A percentile compares a stretch with the other conserved stretches of the same genome.
Conservation (phyloP, 2,888 invertebrate genomes). For the Morpho achilles region DNA sequence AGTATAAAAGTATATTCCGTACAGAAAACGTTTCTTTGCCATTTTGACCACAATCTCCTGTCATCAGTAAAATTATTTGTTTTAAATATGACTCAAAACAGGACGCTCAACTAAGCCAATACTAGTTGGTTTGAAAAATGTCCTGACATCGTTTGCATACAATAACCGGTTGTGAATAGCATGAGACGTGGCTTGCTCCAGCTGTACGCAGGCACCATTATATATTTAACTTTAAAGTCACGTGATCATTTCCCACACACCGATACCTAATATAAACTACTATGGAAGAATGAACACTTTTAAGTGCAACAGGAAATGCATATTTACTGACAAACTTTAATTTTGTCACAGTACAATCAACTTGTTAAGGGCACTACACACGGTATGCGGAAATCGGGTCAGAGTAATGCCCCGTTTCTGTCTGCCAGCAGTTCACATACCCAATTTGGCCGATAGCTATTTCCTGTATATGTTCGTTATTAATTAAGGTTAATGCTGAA, state of each 20-base stretch:
- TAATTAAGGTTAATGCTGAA: no score
- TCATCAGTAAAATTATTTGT: no score
- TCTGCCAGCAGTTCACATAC: no score
- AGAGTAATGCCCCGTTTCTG: no score
- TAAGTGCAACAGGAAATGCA: conserved; percentile 25
- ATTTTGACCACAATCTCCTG: no score
- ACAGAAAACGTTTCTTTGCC: no score
- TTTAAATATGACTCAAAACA: no score
- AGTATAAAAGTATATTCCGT: no score
- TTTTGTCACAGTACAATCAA: conserved; percentile 21
- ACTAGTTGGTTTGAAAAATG: conserved; percentile 46
- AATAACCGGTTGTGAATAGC: conserved; percentile 64
- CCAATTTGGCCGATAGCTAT: no score
- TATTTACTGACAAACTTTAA: conserved; percentile 23
- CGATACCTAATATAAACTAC: conserved; percentile 35
- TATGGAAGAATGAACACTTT: conserved; percentile 23
- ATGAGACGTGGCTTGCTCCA: conserved; percentile 42
- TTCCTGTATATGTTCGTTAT: no score
- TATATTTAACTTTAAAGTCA: conserved; percentile 50
- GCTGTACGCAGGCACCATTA: conserved; percentile 34
- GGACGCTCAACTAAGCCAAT: conserved; percentile 21
- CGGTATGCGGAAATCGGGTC: no score
- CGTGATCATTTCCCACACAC: conserved; percentile 58
- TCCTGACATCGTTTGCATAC: conserved; percentile 65
- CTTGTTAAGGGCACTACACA: conserved; percentile 5